Percentiles rank a stretch among this genome's conserved stretches.
These are phyloP conservation scores for Coelogynopora nodosa DNA, from an alignment of 2,888 invertebrate genomes.

Conservation along the genomic window DNA sequence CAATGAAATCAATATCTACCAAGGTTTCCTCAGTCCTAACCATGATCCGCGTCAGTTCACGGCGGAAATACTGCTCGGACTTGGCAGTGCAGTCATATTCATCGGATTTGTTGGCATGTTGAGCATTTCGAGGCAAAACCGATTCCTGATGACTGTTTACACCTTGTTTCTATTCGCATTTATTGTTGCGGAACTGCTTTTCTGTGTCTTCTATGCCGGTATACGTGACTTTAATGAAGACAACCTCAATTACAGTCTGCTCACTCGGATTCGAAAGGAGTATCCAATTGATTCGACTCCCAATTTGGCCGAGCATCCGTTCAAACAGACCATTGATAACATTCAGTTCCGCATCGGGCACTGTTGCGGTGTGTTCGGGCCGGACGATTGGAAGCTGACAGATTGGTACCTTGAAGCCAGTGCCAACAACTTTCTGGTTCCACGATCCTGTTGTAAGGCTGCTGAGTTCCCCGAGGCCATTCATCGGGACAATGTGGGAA, in stretches of 20 bases:
- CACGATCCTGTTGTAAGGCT: background rate
- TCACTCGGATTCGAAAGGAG: background rate
- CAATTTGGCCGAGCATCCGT: background rate
- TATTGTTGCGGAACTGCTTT: background rate
- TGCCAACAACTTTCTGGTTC: background rate
- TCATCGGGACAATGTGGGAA: background rate
- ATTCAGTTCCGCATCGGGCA: background rate
- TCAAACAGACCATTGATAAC: background rate
- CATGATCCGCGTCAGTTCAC: background rate
- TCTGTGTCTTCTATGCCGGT: constrained; percentile 5
- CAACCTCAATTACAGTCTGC: background rate
- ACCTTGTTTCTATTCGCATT: background rate
- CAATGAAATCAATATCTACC: background rate
- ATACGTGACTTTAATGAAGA: background rate
- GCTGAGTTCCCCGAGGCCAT: background rate
- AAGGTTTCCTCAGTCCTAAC: background rate
- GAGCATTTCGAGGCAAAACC: background rate
- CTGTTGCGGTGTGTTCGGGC: constrained; percentile 1
- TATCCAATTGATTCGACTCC: background rate
- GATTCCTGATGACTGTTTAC: background rate
- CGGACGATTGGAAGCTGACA: background rate
- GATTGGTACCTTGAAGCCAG: background rate
- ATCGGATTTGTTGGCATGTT: constrained; percentile 1
- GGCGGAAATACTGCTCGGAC: background rate
- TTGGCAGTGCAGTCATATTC: background rate